Conservation (phyloP, 2,113 vertebrate species). For the Amphilophus citrinellus region DNA sequence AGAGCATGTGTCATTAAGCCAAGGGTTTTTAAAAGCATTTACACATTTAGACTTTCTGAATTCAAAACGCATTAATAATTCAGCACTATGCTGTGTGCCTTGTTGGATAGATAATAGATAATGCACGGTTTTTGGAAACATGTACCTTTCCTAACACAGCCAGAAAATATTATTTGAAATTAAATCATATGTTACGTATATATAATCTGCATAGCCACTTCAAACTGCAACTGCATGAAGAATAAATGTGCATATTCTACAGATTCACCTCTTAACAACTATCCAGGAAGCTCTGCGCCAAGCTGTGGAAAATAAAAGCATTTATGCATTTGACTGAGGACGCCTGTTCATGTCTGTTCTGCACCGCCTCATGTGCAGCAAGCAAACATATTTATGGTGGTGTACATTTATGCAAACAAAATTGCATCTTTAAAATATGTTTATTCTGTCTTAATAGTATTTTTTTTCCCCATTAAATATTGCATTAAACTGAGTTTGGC, state of each 20-base stretch:
- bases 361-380: too few relatives aligned
- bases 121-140: accelerated
- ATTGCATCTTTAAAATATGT: background rate
- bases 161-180: background rate
- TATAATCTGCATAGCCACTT: background rate
- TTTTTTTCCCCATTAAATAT: background rate
- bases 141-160: background rate
- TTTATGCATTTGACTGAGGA: background rate
- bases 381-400: too few relatives aligned
- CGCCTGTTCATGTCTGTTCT: too few relatives aligned
- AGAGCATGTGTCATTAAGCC: background rate
- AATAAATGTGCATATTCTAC: background rate
- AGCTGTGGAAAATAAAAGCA: too few relatives aligned
- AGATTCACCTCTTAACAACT: background rate
- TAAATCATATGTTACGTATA: background rate
- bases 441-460: background rate
- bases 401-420: too few relatives aligned
- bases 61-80: background rate
- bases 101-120: too few relatives aligned
- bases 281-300: background rate
- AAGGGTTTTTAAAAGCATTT: background rate
- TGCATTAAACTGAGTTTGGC: background rate
- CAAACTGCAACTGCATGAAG: background rate
- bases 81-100: background rate
- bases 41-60: accelerated